phyloP scores from a whole-genome alignment of 1,140 invertebrate species.

The Aphidius ervi region DNA sequence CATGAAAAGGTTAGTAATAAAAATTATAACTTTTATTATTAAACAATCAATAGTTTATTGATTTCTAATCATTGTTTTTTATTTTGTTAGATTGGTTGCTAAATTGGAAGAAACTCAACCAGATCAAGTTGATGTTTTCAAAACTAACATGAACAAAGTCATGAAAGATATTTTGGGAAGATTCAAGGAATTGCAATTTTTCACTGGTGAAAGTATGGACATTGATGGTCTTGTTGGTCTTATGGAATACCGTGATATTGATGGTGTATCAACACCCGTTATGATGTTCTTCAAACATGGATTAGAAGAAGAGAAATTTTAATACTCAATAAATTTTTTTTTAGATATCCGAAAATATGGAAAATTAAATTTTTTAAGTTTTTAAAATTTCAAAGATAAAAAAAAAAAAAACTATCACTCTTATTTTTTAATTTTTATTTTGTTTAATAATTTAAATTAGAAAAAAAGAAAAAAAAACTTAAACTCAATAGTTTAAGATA shows the following conservation, averaged over 20 bases:
- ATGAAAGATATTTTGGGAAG: constrained; percentile 90
- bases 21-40: constrained; percentile 4
- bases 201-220: constrained; percentile 93
- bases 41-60: neutral
- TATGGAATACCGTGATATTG: constrained; percentile 87
- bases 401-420: too few relatives aligned
- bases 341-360: constrained; percentile 43
- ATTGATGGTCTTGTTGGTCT: constrained; percentile 90
- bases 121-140: constrained; percentile 82
- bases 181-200: constrained; percentile 93
- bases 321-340: constrained; percentile 40
- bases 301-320: constrained; percentile 91
- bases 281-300: constrained; percentile 96
- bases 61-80: neutral
- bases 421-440: too few relatives aligned
- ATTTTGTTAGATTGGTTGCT: constrained; percentile 66
- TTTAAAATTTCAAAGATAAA: too few relatives aligned
- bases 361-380: constrained; percentile 45
- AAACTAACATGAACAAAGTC: constrained; percentile 90
- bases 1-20: constrained; percentile 82
- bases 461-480: too few relatives aligned
- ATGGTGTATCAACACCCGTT: constrained; percentile 75
- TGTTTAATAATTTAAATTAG: too few relatives aligned
- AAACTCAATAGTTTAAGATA: too few relatives aligned
- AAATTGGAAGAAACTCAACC: constrained; percentile 76